Conservation (phyloP, 2,797 vertebrate species). For the Leuciscus waleckii region DNA sequence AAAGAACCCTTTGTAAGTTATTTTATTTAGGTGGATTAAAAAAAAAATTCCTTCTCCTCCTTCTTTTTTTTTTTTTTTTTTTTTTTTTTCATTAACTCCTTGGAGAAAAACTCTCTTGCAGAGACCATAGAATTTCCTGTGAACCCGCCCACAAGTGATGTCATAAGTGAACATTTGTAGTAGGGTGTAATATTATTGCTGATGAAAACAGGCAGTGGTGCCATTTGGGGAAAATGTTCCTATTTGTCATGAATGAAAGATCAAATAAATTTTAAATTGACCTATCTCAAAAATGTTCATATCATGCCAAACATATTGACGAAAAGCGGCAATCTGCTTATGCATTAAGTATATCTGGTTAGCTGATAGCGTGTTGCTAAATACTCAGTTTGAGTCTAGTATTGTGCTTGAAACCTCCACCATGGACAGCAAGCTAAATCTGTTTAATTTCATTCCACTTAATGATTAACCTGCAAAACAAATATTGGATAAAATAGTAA, state of each 20-base stretch:
- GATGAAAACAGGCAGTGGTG: too few species aligned
- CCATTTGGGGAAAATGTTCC: too few species aligned
- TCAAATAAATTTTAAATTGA: too few species aligned
- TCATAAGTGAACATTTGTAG: neutral
- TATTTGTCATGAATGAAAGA: too few species aligned
- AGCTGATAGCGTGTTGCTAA: neutral
- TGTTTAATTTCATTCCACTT: neutral
- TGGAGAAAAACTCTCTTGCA: neutral
- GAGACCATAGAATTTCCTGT: neutral
- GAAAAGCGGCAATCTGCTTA: neutral
- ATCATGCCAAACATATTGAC: slow-evolving; percentile 18
- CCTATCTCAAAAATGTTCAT: neutral
- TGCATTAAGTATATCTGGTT: neutral
- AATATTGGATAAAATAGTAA: neutral
- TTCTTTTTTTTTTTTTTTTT: too few species aligned
- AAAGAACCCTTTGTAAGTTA: too few species aligned
- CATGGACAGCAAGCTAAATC: neutral
- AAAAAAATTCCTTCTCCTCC: too few species aligned
- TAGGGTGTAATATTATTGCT: too few species aligned
- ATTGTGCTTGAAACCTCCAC: neutral
- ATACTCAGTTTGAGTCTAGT: neutral
- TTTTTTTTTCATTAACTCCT: too few species aligned
- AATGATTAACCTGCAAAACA: neutral
- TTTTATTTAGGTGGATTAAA: too few species aligned
- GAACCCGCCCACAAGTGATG: neutral